Evolutionary conservation across 2,888 invertebrate species (phyloP).

Genomic region (Nomada hirtipes): DNA sequence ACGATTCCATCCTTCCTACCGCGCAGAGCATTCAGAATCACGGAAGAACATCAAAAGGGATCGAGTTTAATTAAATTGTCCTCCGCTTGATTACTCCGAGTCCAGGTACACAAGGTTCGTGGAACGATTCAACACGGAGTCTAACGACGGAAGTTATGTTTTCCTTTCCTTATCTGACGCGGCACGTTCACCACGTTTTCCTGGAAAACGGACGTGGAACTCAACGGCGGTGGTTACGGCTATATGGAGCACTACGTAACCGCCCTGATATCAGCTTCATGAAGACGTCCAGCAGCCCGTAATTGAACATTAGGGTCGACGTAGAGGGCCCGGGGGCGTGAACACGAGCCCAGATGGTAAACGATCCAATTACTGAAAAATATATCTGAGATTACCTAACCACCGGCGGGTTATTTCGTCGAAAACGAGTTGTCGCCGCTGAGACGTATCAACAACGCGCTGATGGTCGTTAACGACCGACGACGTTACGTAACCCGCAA

Average conservation of each 20-base stretch:
- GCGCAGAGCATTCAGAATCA: no score
- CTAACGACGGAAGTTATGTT: conserved; percentile 28
- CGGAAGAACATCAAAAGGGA: not conserved
- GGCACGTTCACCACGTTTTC: conserved; percentile 44
- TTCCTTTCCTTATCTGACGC: conserved; percentile 43
- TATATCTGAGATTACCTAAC: conserved; percentile 59
- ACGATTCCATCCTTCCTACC: no score
- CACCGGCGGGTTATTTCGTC: conserved; percentile 23
- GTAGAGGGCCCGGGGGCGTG: conserved; percentile 40
- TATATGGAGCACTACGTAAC: not conserved
- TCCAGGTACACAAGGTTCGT: conserved; percentile 7
- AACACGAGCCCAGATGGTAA: conserved; percentile 56
- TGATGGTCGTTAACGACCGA: not conserved
- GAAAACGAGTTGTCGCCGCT: conserved; percentile 9
- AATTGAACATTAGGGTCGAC: conserved; percentile 68
- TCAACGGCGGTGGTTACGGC: conserved; percentile 23
- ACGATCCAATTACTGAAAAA: conserved; percentile 71
- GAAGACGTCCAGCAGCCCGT: conserved; percentile 59
- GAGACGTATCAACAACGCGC: not conserved
- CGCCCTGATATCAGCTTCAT: conserved; percentile 55
- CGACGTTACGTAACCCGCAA: conserved; percentile 6
- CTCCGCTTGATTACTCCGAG: conserved; percentile 19
- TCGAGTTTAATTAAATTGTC: conserved; percentile 45
- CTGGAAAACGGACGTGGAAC: conserved; percentile 47
- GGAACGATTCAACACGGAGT: conserved; percentile 5